These are phyloP conservation scores for Aurelia aurita DNA, from an alignment of 30 jellyfish, hydroid and myxozoan genomes.

Conservation along the genomic window DNA sequence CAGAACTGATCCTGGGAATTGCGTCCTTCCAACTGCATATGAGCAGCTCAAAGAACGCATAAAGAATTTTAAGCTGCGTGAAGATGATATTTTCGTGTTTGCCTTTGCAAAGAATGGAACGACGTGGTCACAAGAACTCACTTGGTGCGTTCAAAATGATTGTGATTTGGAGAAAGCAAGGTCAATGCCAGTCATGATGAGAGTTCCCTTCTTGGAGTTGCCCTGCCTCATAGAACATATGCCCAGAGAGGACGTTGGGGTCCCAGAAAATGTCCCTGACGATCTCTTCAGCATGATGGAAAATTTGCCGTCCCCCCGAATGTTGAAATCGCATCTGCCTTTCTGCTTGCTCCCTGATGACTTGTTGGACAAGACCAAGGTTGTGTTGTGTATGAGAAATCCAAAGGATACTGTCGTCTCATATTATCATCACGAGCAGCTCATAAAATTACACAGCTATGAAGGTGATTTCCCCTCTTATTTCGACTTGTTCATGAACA, in stretches of 20 bases:
- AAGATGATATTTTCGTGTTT: slow-evolving; percentile 15
- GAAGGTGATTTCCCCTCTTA: slow-evolving; percentile 2
- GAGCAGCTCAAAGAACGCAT: slow-evolving; percentile 10
- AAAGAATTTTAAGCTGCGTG: neutral
- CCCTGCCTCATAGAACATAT: neutral
- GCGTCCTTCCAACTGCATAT: slow-evolving; percentile 22
- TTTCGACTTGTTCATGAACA: slow-evolving; percentile 26
- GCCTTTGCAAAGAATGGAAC: slow-evolving; percentile 40
- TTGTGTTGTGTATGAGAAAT: slow-evolving; percentile 18
- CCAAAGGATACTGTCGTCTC: slow-evolving; percentile 51
- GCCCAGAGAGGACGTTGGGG: neutral
- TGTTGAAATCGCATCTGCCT: slow-evolving; percentile 23
- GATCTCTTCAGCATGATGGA: neutral
- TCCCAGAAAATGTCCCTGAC: too few relatives aligned
- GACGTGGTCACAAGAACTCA: slow-evolving; percentile 22
- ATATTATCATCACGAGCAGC: slow-evolving; percentile 4
- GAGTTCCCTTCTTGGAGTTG: neutral
- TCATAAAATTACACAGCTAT: neutral
- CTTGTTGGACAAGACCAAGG: slow-evolving; percentile 28
- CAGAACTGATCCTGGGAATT: slow-evolving; percentile 8
- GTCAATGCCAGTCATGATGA: neutral
- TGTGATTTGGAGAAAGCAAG: neutral
- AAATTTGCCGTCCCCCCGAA: slow-evolving; percentile 18
- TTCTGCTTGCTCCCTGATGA: slow-evolving; percentile 23
- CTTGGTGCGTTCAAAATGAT: slow-evolving; percentile 9